These are phyloP conservation scores for Astreopora myriophthalma DNA, from an alignment of 64 coral and sea anemone species.

Conservation along the genomic window DNA sequence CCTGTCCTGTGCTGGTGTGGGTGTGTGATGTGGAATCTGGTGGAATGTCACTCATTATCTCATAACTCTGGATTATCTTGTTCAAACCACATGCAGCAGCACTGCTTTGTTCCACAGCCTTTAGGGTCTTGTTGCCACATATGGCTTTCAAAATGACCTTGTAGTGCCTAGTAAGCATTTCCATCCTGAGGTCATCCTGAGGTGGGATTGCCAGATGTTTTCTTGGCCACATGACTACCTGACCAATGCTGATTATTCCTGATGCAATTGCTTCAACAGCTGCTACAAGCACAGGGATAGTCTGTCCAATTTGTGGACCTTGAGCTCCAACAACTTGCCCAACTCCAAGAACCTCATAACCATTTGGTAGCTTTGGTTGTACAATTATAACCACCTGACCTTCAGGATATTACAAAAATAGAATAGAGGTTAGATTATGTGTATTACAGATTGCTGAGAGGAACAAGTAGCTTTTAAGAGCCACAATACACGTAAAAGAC, in stretches of 20 bases:
- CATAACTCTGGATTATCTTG: not conserved
- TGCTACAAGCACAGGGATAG: not conserved
- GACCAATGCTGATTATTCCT: not conserved
- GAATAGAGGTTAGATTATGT: not conserved
- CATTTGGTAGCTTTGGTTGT: not conserved
- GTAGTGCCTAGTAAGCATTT: slow-evolving; percentile 9
- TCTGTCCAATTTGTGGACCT: not conserved
- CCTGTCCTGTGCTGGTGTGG: not conserved
- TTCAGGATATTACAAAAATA: not conserved
- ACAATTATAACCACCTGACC: not conserved
- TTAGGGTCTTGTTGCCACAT: slow-evolving; percentile 41
- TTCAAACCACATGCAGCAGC: slow-evolving; percentile 17
- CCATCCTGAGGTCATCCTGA: slow-evolving; percentile 60
- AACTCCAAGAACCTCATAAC: slow-evolving; percentile 18
- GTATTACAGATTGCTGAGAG: not conserved
- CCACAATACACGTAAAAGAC: too few species aligned
- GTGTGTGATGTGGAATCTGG: slow-evolving; percentile 32
- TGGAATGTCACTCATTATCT: slow-evolving; percentile 9
- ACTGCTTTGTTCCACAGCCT: slow-evolving; percentile 32
- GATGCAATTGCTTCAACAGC: not conserved
- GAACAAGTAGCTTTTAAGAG: too few species aligned
- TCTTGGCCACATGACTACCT: not conserved
- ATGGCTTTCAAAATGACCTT: slow-evolving; percentile 22
- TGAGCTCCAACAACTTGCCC: slow-evolving; percentile 4
- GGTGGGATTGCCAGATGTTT: not conserved